Evolutionary conservation across 2,113 vertebrate genomes (phyloP), one percentile per base, ranked within the genome.

Genomic region (Hirundichthys speculiger): DNA sequence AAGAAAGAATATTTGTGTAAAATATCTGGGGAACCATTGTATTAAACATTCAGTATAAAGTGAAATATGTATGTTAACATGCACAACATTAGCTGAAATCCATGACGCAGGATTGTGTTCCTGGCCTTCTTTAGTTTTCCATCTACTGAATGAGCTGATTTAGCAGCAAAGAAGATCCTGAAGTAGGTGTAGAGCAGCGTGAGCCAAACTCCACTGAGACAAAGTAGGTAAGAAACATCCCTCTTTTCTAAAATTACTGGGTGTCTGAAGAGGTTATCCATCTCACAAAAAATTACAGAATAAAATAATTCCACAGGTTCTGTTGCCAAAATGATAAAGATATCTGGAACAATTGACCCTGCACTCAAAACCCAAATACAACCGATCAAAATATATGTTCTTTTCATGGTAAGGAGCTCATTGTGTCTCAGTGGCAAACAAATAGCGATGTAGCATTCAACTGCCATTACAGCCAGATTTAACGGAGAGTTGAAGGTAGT

Each of bases 391-490:
- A 63, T 10, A 19, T 87, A 80, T 0, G 84, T 89, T 21, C 73
- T 55, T 14, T 15, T 69, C 0, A 82, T 54, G 0, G 85, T 90
- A n/a, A 88, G 90, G 34, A 89, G 40, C 65, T 80, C 48, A 1
- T 49, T 3, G 4, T 87, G 86, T 6, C 57, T 74, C 27, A 91
- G 82, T 0, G 90, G 90, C 14, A 39, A 62, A 50, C 90, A 91
- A 0, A 91, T 34, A 2, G 90, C 87, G 0, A 90, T 73, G 72
- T 87, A 89, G 54, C 90, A 84, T 76, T 91, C 88, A 3, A 83
- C 4, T 1, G 87, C 87, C 90, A 90, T 89, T 56, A 62, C 9
- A 9, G 67, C 49, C 51, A 80, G 14, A 50, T 80, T 86, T 14
- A 85, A 16, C 0, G 83, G 79, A 0, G 67, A 86, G 80, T 87